These are phyloP conservation scores for Ditylenchus dipsaci DNA, from an alignment of 1,140 invertebrate species.

Conservation along the genomic window DNA sequence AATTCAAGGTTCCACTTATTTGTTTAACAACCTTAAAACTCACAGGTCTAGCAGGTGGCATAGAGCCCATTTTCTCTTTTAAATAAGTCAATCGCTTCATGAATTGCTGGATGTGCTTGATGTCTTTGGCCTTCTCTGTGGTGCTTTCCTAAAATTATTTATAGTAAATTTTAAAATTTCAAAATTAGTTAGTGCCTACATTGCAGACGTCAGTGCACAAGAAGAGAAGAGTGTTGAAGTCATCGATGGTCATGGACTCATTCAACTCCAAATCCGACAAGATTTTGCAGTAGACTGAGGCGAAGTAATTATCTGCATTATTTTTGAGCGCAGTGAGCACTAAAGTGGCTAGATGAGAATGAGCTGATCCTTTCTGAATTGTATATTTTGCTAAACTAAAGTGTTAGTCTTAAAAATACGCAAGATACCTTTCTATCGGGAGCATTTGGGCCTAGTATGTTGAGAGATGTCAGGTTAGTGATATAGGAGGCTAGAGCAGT, in stretches of 20 bases:
- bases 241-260: background rate
- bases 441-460: background rate
- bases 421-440: constrained; percentile 1
- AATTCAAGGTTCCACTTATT: too few relatives aligned
- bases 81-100: background rate
- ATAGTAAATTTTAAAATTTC: background rate
- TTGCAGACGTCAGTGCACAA: background rate
- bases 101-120: background rate
- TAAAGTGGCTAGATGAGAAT: background rate
- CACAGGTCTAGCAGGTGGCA: too few relatives aligned
- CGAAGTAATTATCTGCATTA: background rate
- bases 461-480: background rate
- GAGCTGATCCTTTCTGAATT: constrained; percentile 1
- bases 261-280: constrained; percentile 1
- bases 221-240: background rate
- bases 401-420: background rate
- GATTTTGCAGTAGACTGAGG: background rate
- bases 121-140: background rate
- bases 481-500: background rate
- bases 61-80: too few relatives aligned
- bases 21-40: too few relatives aligned
- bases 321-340: background rate
- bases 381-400: background rate
- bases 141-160: background rate
- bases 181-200: background rate